Percentiles rank a stretch among this genome's conserved stretches.
These are phyloP conservation scores for Aythya baeri DNA, from an alignment of 2,113 vertebrate genomes.

Conservation along the genomic window DNA sequence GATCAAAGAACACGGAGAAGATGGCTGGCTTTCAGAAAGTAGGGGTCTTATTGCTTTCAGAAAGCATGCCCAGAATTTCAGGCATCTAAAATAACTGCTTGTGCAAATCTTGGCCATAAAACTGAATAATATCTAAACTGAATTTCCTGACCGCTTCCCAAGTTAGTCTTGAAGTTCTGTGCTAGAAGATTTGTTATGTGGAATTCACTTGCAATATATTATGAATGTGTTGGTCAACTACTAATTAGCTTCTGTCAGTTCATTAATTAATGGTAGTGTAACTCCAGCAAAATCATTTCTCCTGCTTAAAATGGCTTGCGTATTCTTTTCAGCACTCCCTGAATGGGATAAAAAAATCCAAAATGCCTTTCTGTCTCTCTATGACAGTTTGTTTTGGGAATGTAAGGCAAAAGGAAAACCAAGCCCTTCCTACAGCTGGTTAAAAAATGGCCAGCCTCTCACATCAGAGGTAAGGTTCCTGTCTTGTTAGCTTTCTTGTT, in stretches of 20 bases:
- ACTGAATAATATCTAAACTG: not conserved
- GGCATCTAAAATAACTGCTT: not conserved
- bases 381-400: slow-evolving; percentile 88
- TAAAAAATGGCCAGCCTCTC: slow-evolving; percentile 86
- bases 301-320: slow-evolving; percentile 1
- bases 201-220: not conserved
- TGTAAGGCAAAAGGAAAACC: slow-evolving; percentile 87
- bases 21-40: not conserved
- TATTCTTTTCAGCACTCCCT: slow-evolving; percentile 70
- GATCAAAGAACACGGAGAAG: not conserved
- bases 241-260: not conserved
- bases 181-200: not conserved
- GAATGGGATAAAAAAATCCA: slow-evolving; percentile 88
- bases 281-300: not conserved
- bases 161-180: not conserved
- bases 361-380: slow-evolving; percentile 84
- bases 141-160: not conserved
- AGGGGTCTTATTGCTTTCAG: not conserved
- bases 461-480: slow-evolving; percentile 75
- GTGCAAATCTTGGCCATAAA: not conserved
- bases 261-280: not conserved
- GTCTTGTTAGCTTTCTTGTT: not conserved
- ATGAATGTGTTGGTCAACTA: not conserved
- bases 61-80: not conserved
- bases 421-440: slow-evolving; percentile 83